These are phyloP conservation scores for Egretta garzetta DNA, from an alignment of 2,113 vertebrate genomes.

Conservation along the genomic window DNA sequence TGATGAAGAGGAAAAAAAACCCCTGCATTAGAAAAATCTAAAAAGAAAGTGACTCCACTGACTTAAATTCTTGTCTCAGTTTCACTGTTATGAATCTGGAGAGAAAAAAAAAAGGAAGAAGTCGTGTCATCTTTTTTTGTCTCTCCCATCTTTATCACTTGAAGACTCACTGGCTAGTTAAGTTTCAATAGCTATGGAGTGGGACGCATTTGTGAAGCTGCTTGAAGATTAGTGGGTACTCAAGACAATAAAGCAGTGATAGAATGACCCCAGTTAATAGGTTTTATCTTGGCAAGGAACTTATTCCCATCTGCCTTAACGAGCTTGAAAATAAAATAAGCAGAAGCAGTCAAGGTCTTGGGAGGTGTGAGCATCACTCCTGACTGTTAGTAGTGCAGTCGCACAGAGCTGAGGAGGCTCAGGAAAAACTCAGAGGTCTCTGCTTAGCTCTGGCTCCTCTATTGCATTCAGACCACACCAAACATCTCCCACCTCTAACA, in stretches of 20 bases:
- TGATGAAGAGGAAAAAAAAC: background rate
- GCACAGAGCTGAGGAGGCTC: background rate
- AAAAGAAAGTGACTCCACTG: background rate
- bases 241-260: slow-evolving; percentile 27
- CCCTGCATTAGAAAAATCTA: background rate
- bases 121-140: background rate
- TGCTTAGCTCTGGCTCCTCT: background rate
- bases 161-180: background rate
- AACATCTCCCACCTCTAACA: background rate
- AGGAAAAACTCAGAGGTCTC: background rate
- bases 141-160: background rate
- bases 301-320: background rate
- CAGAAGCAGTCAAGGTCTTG: background rate
- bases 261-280: slow-evolving; percentile 1
- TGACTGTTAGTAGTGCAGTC: background rate
- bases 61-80: background rate
- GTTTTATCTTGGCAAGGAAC: slow-evolving; percentile 9
- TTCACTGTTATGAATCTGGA: background rate
- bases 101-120: background rate
- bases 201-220: background rate
- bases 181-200: background rate
- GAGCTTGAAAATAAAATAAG: slow-evolving; percentile 17
- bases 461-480: background rate
- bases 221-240: slow-evolving; percentile 8
- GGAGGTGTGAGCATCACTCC: background rate